Evolutionary conservation across 2,888 invertebrate genomes (phyloP).

Genomic region (Acanthacorydalis orientalis): DNA sequence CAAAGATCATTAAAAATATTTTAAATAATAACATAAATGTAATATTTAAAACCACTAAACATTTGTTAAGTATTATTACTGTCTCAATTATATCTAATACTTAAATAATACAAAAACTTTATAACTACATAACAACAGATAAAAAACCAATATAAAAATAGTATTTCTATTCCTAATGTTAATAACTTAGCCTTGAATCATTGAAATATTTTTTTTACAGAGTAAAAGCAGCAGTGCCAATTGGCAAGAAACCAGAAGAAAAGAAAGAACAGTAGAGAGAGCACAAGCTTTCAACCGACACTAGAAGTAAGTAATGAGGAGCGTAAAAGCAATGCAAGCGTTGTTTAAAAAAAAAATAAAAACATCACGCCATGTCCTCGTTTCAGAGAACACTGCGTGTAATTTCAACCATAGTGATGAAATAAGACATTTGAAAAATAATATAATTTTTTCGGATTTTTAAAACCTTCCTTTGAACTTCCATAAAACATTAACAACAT

Average conservation of each 20-base stretch:
- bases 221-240: slow-evolving; percentile 74
- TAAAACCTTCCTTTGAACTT: slow-evolving; percentile 1
- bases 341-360: not conserved
- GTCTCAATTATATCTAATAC: too few species aligned
- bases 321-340: slow-evolving; percentile 1
- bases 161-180: slow-evolving; percentile 2
- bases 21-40: too few species aligned
- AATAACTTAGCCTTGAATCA: not conserved
- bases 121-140: too few species aligned
- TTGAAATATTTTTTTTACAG: slow-evolving; percentile 30
- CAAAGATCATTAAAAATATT: too few species aligned
- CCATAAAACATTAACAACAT: not conserved
- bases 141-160: too few species aligned
- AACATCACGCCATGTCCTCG: not conserved
- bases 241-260: slow-evolving; percentile 72
- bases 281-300: slow-evolving; percentile 1
- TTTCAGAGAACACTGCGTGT: too few species aligned
- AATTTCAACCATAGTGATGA: not conserved
- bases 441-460: not conserved
- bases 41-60: too few species aligned
- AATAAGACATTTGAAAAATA: not conserved
- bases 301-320: not conserved
- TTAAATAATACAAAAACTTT: too few species aligned
- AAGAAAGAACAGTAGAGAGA: slow-evolving; percentile 60
- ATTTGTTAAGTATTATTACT: too few species aligned